These are phyloP conservation scores for Priocnemis perturbator DNA, from an alignment of 2,888 invertebrate genomes.

Conservation along the genomic window DNA sequence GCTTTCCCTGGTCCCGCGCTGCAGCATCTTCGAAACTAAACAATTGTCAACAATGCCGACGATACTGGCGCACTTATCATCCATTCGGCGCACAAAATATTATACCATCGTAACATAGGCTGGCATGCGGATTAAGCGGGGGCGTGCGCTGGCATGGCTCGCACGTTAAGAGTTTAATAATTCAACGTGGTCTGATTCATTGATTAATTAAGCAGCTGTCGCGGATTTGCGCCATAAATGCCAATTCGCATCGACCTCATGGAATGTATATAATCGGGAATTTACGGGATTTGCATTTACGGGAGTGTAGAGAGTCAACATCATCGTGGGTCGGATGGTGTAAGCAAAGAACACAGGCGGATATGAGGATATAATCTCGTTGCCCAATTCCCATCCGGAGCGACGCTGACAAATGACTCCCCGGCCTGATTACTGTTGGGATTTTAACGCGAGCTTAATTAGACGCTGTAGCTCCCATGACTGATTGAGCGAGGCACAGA, in stretches of 20 bases:
- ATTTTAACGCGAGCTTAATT: constrained; percentile 63
- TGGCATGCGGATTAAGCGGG: too few species aligned
- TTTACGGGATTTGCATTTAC: neutral
- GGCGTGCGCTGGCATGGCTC: too few species aligned
- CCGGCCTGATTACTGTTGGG: constrained; percentile 61
- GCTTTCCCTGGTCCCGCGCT: too few species aligned
- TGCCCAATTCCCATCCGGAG: constrained; percentile 54
- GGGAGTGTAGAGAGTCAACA: constrained; percentile 29
- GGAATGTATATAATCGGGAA: too few species aligned
- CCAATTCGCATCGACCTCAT: neutral
- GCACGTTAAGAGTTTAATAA: too few species aligned
- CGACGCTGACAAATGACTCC: constrained; percentile 59
- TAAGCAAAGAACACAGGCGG: constrained; percentile 15
- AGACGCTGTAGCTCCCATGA: constrained; percentile 56
- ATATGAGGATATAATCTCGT: constrained; percentile 51
- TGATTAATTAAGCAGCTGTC: constrained; percentile 4
- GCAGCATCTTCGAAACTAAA: too few species aligned
- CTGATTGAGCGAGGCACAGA: constrained; percentile 58
- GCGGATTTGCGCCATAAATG: neutral
- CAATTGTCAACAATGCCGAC: too few species aligned
- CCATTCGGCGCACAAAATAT: too few species aligned
- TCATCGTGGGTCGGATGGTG: constrained; percentile 24
- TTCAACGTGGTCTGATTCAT: neutral
- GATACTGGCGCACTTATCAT: too few species aligned
- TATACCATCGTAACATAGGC: too few species aligned